Conservation (phyloP, 2,888 invertebrate species). For the Drosophila histrio region DNA sequence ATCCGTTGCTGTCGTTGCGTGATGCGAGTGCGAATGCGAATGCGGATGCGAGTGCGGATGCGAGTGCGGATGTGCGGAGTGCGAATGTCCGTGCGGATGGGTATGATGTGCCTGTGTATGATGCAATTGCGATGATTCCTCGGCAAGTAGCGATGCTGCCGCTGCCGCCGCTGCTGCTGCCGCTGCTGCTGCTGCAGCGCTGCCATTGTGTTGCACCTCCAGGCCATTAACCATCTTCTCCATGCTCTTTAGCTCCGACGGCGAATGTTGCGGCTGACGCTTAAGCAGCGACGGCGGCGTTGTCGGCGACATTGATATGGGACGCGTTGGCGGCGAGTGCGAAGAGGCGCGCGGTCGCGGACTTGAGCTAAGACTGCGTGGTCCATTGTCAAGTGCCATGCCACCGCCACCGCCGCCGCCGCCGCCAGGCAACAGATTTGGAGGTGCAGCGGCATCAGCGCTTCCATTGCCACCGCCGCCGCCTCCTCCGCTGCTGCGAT, state of each 20-base stretch:
- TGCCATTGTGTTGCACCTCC: constrained; percentile 90
- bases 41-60: constrained; percentile 52
- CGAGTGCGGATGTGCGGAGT: constrained; percentile 34
- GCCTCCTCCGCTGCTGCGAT: constrained; percentile 68
- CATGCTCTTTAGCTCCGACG: constrained; percentile 95
- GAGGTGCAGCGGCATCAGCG: constrained; percentile 50
- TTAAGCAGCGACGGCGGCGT: constrained; percentile 84
- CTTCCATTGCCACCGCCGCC: constrained; percentile 61
- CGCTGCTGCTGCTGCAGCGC: constrained; percentile 62
- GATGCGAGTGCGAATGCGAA: constrained; percentile 44
- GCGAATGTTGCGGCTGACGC: constrained; percentile 82
- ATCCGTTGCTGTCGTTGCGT: constrained; percentile 73
- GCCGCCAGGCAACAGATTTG: constrained; percentile 55
- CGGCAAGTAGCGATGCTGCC: constrained; percentile 58
- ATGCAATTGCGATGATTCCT: constrained; percentile 59
- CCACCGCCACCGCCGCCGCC: constrained; percentile 62
- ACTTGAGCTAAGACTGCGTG: constrained; percentile 84
- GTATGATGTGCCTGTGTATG: constrained; percentile 68
- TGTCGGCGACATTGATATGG: constrained; percentile 85
- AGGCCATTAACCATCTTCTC: constrained; percentile 99
- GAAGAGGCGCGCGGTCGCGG: constrained; percentile 84
- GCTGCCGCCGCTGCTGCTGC: constrained; percentile 66
- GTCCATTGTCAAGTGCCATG: constrained; percentile 78
- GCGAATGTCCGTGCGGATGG: constrained; percentile 50
- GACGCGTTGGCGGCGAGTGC: constrained; percentile 84